Base-by-base conservation (phyloP, 2,797 vertebrate genomes). In the Pangasius djambal region DNA sequence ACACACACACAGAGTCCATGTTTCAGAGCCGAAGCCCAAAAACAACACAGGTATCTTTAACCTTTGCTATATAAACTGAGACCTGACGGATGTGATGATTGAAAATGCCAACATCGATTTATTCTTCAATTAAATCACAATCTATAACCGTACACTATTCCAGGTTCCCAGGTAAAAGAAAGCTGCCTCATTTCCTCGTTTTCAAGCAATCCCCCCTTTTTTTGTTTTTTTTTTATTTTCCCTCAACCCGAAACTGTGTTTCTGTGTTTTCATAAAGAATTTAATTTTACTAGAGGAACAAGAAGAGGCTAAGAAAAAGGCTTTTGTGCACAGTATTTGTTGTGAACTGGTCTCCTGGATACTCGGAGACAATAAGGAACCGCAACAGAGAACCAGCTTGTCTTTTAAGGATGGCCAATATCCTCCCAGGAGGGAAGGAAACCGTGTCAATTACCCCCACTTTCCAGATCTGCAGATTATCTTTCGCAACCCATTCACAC, bases 341-440 rank as follows among this genome's bases (percentile, higher is more conserved):
- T 93, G 88, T 91, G 86, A 79, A 72, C 61, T 78, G 31, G 92
- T 92, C 90, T 92, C 92, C 91, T 92, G 85, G 92, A 93, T 89
- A 93, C 92, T 22, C 72, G 40, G 75, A 88, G 87, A 91, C 89
- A 92, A 93, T 89, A 92, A 87, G 86, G 92, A 89, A 89, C 70
- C 40, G 59, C 90, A 86, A 86, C 74, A 89, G 85, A 84, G 86
- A 84, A 63, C 85, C 85, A 87, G 88, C 88, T 74, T 87, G 89
- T 89, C 91, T 91, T 92, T 92, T 83, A 89, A 92, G 87, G 91
- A 92, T 90, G 85, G 87, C 90, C 91, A 90, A 90, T 91, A 92
- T 93, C 92, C 90, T 91, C 81, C 82, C 63, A 75, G 85, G 85
- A 75, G 69, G 85, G 85, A 86, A 86, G 85, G 85, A 86, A 86